phyloP scores from a whole-genome alignment of 2,888 invertebrate genomes.

The Apodemia hepburni region DNA sequence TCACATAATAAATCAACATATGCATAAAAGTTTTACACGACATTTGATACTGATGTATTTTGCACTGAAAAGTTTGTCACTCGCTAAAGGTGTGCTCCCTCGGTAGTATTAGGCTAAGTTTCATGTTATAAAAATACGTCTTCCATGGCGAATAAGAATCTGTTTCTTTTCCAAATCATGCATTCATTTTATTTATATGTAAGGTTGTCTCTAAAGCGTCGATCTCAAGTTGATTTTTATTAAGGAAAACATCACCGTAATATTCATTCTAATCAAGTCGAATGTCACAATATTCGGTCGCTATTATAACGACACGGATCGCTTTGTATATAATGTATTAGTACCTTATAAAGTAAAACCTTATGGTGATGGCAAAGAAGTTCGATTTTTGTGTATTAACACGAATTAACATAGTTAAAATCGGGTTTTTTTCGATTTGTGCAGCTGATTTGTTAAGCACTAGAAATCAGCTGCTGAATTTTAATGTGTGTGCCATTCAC shows the following conservation, averaged over 20 bases:
- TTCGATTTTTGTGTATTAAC: constrained; percentile 31
- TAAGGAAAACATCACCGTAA: constrained; percentile 66
- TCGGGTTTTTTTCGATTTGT: constrained; percentile 37
- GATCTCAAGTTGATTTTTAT: constrained; percentile 79
- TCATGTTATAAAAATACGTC: constrained; percentile 21
- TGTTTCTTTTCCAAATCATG: constrained; percentile 56
- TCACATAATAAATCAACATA: not conserved
- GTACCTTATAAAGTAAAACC: constrained; percentile 66
- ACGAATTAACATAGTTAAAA: constrained; percentile 43
- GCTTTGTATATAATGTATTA: constrained; percentile 67
- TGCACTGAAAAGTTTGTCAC: not conserved
- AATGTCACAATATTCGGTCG: constrained; percentile 61
- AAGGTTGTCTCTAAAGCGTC: constrained; percentile 72
- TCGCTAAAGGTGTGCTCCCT: constrained; percentile 13
- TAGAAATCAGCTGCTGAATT: constrained; percentile 50
- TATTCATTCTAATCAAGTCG: constrained; percentile 47
- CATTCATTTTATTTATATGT: constrained; percentile 56
- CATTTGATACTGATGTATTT: not conserved
- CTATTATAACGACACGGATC: constrained; percentile 45
- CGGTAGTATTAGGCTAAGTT: constrained; percentile 12
- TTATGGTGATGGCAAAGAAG: constrained; percentile 56
- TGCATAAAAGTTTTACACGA: not conserved
- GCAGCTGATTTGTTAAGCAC: constrained; percentile 39
- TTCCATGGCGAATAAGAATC: constrained; percentile 45
- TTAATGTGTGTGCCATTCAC: constrained; percentile 75